Percentiles rank a stretch among this genome's conserved stretches.
Conservation (phyloP, 2,888 invertebrate genomes). For the Acleris cristana region DNA sequence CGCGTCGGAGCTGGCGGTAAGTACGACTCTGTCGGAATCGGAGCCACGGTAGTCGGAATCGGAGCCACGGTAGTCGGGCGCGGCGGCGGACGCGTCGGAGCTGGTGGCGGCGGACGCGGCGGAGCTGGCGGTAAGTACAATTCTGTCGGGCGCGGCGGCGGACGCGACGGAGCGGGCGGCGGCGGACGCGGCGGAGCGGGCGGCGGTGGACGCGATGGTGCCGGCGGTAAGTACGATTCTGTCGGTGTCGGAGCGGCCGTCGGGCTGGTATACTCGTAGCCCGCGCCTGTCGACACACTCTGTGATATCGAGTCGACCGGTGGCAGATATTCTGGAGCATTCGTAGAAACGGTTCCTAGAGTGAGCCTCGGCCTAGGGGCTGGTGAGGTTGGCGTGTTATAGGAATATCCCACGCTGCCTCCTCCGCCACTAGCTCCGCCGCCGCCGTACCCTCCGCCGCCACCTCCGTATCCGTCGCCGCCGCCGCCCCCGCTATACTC, state of each 20-base stretch:
- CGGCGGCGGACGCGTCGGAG: too few species aligned
- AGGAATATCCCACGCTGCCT: conserved; percentile 11
- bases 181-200: conserved; percentile 44
- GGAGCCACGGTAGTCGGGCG: conserved; percentile 35
- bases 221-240: conserved; percentile 55
- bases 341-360: conserved; percentile 57
- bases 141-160: conserved; percentile 45
- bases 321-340: conserved; percentile 69
- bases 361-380: conserved; percentile 31
- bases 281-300: conserved; percentile 39
- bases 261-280: conserved; percentile 35
- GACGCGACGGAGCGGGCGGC: conserved; percentile 38
- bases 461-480: conserved; percentile 1
- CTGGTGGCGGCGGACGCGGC: conserved; percentile 43
- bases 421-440: conserved; percentile 10
- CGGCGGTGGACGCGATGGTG: conserved; percentile 45
- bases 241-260: conserved; percentile 40
- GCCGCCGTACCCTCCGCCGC: conserved; percentile 1
- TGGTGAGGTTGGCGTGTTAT: conserved; percentile 11
- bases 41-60: conserved; percentile 41
- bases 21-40: conserved; percentile 49
- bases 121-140: conserved; percentile 53
- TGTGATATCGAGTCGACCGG: conserved; percentile 44
- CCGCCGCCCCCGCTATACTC: conserved; percentile 9
- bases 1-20: conserved; percentile 49